Percentiles rank a stretch among this genome's conserved stretches.
Conservation (phyloP, 2,888 invertebrate genomes). For the Caenorhabditis virilis region DNA sequence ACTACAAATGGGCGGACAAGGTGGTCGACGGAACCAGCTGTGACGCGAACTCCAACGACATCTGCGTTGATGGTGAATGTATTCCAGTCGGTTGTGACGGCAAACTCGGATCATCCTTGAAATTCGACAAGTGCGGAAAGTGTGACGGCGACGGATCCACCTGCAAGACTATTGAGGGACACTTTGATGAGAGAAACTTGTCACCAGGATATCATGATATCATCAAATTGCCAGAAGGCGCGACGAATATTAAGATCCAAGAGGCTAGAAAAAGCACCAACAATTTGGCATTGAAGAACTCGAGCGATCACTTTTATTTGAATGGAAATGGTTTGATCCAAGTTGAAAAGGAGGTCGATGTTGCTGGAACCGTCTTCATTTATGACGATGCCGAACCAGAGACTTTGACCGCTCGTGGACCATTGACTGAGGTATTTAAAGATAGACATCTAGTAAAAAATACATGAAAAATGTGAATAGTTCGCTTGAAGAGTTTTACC, state of each 20-base stretch:
- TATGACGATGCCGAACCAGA: slow-evolving; percentile 86
- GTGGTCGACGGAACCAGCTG: slow-evolving; percentile 78
- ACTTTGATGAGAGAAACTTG: slow-evolving; percentile 73
- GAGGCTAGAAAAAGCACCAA: slow-evolving; percentile 85
- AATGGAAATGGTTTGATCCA: slow-evolving; percentile 94
- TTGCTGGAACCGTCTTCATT: slow-evolving; percentile 84
- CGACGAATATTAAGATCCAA: slow-evolving; percentile 84
- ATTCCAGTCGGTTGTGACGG: slow-evolving; percentile 92
- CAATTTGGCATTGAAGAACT: slow-evolving; percentile 86
- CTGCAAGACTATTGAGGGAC: slow-evolving; percentile 79
- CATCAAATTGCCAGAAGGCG: slow-evolving; percentile 85
- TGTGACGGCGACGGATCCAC: slow-evolving; percentile 86
- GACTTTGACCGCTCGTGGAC: slow-evolving; percentile 82
- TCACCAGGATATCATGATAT: slow-evolving; percentile 86
- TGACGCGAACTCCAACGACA: slow-evolving; percentile 81
- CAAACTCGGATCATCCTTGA: slow-evolving; percentile 83
- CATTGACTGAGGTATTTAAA: slow-evolving; percentile 78
- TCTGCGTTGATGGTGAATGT: slow-evolving; percentile 92
- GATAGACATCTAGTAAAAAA: background rate
- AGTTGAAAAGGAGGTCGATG: slow-evolving; percentile 74
- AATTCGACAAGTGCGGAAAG: slow-evolving; percentile 86
- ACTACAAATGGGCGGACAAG: slow-evolving; percentile 82
- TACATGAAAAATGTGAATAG: too few relatives aligned
- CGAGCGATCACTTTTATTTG: slow-evolving; percentile 82
- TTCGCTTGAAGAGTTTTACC: too few relatives aligned